Evolutionary conservation across 2,888 invertebrate species (phyloP), one percentile per base, ranked within the genome.

Genomic region (Leucoptera coffeella): DNA sequence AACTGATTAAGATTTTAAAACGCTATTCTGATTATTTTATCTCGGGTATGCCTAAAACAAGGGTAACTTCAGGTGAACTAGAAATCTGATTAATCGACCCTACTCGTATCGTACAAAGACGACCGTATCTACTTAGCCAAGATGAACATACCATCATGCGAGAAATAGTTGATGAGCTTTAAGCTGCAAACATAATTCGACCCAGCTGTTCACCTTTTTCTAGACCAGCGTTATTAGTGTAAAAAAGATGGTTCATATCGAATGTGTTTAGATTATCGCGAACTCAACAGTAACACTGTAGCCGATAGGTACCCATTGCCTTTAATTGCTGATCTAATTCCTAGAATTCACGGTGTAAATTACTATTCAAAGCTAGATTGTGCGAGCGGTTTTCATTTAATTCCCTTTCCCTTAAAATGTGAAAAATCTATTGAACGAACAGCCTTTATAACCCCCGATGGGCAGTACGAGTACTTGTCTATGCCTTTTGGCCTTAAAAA

Each of bases 361-460:
- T n/a, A n/a, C n/a, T n/a, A n/a, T n/a, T n/a, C n/a, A n/a, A n/a
- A n/a, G n/a, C n/a, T n/a, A n/a, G n/a, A n/a, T n/a, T n/a, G n/a
- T n/a, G n/a, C n/a, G n/a, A n/a, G n/a, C n/a, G n/a, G n/a, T n/a
- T n/a, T n/a, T n/a, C n/a, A n/a, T n/a, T n/a, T n/a, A n/a, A n/a
- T 28, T 25, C 29, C 36, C 13, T 30, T 36, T 2, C 35, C 34
- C 0, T 17, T 35, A 2, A 4, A 25, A 2, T 6, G 3, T 8
- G n/a, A 30, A 3, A 15, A 27, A 0, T 33, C 34, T 2, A 31
- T 37, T 2, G 37, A 37, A 12, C 12, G 19, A 0, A 35, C 35
- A 2, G 31, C 34, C 0, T 36, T 37, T 23, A n/a, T n/a, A n/a
- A n/a, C n/a, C n/a, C n/a, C n/a, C n/a, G n/a, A n/a, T n/a, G n/a